Evolutionary conservation across 2,888 invertebrate genomes (phyloP), one percentile per base, ranked within the genome.

Genomic region (Drosophila meridiana): DNA sequence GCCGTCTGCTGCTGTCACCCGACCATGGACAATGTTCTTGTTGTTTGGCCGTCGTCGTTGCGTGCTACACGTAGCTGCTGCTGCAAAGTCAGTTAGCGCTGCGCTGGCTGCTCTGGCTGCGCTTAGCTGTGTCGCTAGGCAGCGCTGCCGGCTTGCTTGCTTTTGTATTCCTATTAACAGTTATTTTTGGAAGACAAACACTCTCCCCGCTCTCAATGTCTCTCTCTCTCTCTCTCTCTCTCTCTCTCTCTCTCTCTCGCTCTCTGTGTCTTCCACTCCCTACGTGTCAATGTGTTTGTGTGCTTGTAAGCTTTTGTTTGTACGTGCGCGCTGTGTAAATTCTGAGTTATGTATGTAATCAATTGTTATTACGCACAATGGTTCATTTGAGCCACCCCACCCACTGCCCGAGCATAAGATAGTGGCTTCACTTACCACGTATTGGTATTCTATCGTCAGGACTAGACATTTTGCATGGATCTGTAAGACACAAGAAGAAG

Each of bases 381-480:
- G 38, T 36, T 28, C 45, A 30, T 40, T 30, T 11, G 28, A 40
- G 6, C 26, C 59, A 40, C 42, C 42, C 32, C 20, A 38, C 9
- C 45, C 52, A 38, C 45, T 48, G 34, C 26, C 42, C 42, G 36
- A 26, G 13, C 43, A 32, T 38, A 20, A 55, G 14, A 26, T 53
- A 57, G 36, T 58, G 28, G 32, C 26, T 43, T 47, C 45, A 90
- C 92, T 86, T 87, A 92, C 91, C 91, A 85, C 86, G 90, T 73
- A 89, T 83, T 69, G 90, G 83, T 83, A 92, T 91, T 86, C 91
- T 89, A 84, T 92, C 90, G 82, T 92, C 91, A 76, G 91, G 91
- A 90, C 92, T 92, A 87, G 91, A 92, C 91, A 92, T 92, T 86
- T 85, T 88, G 82, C 80, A 87, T 87, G 81, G 60, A 72, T 72